Percentiles rank a stretch among this genome's conserved stretches.
phyloP scores from a whole-genome alignment of 2,113 vertebrate species.

The Myodes glareolus region DNA sequence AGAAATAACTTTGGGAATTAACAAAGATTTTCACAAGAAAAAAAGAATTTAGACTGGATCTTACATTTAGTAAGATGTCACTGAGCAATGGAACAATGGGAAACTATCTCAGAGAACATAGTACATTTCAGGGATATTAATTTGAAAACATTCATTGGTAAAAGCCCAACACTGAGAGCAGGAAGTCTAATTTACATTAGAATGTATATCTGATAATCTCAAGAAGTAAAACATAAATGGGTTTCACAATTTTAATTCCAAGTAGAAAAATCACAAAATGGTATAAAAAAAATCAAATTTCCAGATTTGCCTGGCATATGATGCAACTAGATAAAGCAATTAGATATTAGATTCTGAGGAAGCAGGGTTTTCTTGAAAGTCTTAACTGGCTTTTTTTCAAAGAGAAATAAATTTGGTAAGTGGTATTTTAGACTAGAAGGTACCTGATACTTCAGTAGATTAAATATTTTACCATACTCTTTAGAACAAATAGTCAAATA shows the following conservation, averaged over 20 bases:
- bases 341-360: conserved; percentile 57
- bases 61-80: not conserved
- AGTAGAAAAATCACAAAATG: conserved; percentile 10
- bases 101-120: not conserved
- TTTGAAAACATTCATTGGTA: too few species aligned
- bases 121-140: not conserved
- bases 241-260: conserved; percentile 39
- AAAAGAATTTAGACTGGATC: conserved; percentile 45
- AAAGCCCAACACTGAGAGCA: too few species aligned
- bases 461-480: conserved; percentile 30
- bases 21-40: conserved; percentile 35
- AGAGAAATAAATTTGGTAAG: conserved; percentile 41
- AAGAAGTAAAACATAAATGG: conserved; percentile 32
- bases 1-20: conserved; percentile 58
- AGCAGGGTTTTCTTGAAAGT: conserved; percentile 15
- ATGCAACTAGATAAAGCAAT: conserved; percentile 35
- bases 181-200: not conserved
- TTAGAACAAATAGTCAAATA: conserved; percentile 29
- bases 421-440: not conserved
- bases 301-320: conserved; percentile 32
- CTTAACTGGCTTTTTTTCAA: conserved; percentile 43
- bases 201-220: not conserved
- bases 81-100: not conserved
- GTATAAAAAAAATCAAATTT: conserved; percentile 37
- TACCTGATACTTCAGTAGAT: not conserved